A percentile compares a stretch with the other conserved stretches of the same genome.
Evolutionary conservation across 2,888 invertebrate species (phyloP).

Genomic region (Enoplolaimus lenunculus): DNA sequence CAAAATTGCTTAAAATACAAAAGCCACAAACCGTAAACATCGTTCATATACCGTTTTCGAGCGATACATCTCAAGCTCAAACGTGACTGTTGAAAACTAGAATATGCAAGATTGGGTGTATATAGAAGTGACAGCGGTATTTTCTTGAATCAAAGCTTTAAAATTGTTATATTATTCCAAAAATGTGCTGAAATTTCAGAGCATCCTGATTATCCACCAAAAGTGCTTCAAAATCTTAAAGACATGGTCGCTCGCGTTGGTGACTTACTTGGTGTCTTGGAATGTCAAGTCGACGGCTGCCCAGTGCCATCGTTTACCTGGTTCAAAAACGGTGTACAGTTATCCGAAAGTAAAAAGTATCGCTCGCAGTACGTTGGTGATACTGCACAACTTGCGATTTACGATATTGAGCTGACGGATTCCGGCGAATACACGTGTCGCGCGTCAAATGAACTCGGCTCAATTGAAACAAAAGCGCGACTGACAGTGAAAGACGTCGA

Average conservation of each 20-base stretch:
- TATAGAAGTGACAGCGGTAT: no score
- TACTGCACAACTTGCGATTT: constrained; percentile 54
- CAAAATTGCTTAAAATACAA: no score
- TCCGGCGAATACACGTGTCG: constrained; percentile 67
- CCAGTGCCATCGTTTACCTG: constrained; percentile 39
- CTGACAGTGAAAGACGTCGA: constrained; percentile 21
- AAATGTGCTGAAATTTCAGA: constrained; percentile 29
- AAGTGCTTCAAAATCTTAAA: constrained; percentile 40
- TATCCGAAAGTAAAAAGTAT: constrained; percentile 38
- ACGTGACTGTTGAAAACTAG: no score
- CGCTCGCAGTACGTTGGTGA: constrained; percentile 34
- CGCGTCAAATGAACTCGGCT: constrained; percentile 67
- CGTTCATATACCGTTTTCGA: no score
- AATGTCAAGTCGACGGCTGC: constrained; percentile 39
- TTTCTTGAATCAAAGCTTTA: no score
- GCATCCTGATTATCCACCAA: constrained; percentile 34
- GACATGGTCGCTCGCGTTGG: constrained; percentile 38
- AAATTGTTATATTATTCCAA: no score
- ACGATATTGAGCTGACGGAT: constrained; percentile 77
- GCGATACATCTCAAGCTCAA: no score
- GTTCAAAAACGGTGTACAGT: constrained; percentile 39
- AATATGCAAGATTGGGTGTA: no score
- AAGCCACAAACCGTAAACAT: no score
- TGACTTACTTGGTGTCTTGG: constrained; percentile 37
- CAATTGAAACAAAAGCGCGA: constrained; percentile 55